Conservation (phyloP, 30 jellyfish, hydroid and myxozoan species). For the Hydractinia symbiolongicarpus region DNA sequence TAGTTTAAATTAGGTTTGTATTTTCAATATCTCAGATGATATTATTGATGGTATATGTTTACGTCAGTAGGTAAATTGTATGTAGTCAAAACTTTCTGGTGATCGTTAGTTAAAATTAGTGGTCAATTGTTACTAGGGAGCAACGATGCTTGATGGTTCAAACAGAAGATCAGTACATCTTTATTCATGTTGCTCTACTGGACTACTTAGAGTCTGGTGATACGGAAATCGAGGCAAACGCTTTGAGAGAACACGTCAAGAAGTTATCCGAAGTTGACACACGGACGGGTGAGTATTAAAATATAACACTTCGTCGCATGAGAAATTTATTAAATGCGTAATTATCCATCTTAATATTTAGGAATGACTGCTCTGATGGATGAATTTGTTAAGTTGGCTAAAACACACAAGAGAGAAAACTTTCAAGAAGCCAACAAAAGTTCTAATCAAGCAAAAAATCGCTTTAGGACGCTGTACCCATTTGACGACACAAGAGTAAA, state of each 20-base stretch:
- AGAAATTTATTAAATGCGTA: not conserved
- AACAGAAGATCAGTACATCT: slow-evolving; percentile 91
- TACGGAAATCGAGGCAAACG: slow-evolving; percentile 89
- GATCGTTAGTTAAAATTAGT: not conserved
- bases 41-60: too few species aligned
- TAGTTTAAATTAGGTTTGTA: too few species aligned
- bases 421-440: slow-evolving; percentile 72
- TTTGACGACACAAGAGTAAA: slow-evolving; percentile 83
- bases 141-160: slow-evolving; percentile 95
- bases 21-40: too few species aligned
- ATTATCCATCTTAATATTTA: slow-evolving; percentile 11
- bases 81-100: too few species aligned
- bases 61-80: too few species aligned
- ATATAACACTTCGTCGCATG: not conserved
- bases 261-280: slow-evolving; percentile 55
- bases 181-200: slow-evolving; percentile 77
- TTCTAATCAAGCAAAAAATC: slow-evolving; percentile 68
- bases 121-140: slow-evolving; percentile 40
- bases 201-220: slow-evolving; percentile 87
- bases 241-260: slow-evolving; percentile 75
- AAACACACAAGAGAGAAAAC: slow-evolving; percentile 48
- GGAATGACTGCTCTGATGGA: slow-evolving; percentile 94
- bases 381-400: slow-evolving; percentile 84
- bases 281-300: slow-evolving; percentile 43
- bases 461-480: slow-evolving; percentile 86